phyloP scores from a whole-genome alignment of 2,113 vertebrate species.

The Camelus dromedarius region DNA sequence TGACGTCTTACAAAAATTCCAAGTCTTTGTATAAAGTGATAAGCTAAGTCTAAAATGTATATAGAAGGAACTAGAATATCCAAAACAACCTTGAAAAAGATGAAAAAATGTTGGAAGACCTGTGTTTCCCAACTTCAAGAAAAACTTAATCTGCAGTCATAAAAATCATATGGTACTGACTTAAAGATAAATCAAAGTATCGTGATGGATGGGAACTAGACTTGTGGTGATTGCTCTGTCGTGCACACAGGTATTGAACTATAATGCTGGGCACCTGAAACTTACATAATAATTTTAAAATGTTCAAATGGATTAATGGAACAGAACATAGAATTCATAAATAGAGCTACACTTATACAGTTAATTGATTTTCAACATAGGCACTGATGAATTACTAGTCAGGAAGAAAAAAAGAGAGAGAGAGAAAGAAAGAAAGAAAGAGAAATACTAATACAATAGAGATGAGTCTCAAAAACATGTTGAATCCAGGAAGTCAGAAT shows the following conservation, averaged over 20 bases:
- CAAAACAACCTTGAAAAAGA: background rate
- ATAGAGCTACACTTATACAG: background rate
- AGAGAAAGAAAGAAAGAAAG: background rate
- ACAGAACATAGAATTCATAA: background rate
- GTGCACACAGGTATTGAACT: background rate
- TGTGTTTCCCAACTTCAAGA: background rate
- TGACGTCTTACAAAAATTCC: background rate
- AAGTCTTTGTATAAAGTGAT: background rate
- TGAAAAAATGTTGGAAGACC: background rate
- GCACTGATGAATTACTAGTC: background rate
- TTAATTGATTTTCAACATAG: background rate
- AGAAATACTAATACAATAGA: background rate
- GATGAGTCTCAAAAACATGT: background rate
- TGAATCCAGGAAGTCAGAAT: background rate
- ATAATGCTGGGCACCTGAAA: background rate
- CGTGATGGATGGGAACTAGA: background rate
- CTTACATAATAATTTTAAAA: background rate
- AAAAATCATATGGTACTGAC: background rate
- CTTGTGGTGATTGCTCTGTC: too few species aligned
- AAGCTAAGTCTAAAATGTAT: background rate
- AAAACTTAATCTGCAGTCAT: background rate
- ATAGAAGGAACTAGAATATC: background rate
- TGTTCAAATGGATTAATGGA: background rate
- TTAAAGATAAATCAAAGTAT: background rate
- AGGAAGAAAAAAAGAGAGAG: background rate